Conservation (phyloP, 2,113 vertebrate genomes). For the Ctenodactylus gundi region DNA sequence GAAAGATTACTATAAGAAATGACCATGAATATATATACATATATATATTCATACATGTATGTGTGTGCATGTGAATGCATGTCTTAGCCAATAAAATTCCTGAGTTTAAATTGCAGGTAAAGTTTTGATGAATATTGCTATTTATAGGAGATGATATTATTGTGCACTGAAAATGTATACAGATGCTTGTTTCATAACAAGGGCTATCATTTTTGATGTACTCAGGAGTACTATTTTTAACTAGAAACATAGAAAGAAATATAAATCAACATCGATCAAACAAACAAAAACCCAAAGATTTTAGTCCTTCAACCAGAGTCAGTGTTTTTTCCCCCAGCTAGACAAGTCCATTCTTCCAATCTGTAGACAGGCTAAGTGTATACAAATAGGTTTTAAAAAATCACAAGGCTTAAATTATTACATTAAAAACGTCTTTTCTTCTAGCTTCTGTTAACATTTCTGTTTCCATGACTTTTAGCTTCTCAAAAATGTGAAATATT, state of each 20-base stretch:
- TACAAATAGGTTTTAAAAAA: neutral
- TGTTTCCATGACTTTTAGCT: conserved; percentile 33
- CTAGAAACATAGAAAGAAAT: neutral
- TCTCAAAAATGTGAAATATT: conserved; percentile 40
- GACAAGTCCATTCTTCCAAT: conserved; percentile 38
- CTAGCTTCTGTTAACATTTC: neutral
- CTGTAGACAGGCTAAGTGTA: neutral
- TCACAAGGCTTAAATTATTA: neutral
- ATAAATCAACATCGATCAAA: neutral
- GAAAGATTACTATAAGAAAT: neutral
- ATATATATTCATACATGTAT: neutral
- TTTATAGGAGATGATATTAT: neutral
- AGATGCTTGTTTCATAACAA: conserved; percentile 26
- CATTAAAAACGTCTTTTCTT: conserved; percentile 18
- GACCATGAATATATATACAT: neutral
- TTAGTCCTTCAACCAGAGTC: neutral
- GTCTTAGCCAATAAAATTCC: neutral
- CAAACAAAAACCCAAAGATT: neutral
- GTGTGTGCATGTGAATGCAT: neutral
- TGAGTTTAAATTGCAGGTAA: neutral
- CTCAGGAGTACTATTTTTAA: neutral
- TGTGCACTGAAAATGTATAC: neutral
- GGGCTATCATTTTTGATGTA: neutral
- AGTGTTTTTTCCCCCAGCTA: neutral
- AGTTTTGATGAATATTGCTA: conserved; percentile 5